Conservation (phyloP, 2,888 invertebrate genomes). For the Ophraella communa region DNA sequence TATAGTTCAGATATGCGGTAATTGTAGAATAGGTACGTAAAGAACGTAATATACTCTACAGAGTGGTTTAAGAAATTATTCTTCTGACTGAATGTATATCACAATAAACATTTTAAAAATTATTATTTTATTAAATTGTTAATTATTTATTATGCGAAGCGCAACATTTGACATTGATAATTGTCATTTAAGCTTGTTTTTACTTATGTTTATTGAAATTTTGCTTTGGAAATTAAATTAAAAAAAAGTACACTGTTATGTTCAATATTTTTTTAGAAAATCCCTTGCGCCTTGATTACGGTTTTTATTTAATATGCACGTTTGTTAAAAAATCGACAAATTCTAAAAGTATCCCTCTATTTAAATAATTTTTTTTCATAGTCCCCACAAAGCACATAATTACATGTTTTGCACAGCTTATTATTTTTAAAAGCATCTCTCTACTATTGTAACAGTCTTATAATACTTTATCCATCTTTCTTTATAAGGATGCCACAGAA, state of each 20-base stretch:
- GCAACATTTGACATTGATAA: too few species aligned
- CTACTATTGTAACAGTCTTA: too few species aligned
- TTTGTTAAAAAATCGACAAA: background rate
- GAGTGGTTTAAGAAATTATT: background rate
- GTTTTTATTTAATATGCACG: background rate
- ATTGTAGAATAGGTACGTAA: slow-evolving; percentile 20
- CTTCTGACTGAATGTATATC: background rate
- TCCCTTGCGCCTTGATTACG: background rate
- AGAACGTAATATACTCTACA: slow-evolving; percentile 7
- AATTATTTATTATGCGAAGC: too few species aligned
- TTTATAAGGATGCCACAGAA: too few species aligned
- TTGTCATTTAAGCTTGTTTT: too few species aligned
- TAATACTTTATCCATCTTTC: too few species aligned
- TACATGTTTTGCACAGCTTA: background rate
- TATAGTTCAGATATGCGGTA: slow-evolving; percentile 36
- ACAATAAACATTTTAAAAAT: too few species aligned
- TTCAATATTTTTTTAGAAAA: background rate
- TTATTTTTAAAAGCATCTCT: background rate
- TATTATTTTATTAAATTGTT: background rate
- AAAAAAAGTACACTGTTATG: too few species aligned
- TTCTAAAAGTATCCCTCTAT: background rate
- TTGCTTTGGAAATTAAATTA: too few species aligned
- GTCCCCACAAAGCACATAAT: background rate
- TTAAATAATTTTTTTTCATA: background rate
- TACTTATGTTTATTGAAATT: too few species aligned